Evolutionary conservation across 2,113 vertebrate species (phyloP).

Genomic region (Empidonax alnorum): DNA sequence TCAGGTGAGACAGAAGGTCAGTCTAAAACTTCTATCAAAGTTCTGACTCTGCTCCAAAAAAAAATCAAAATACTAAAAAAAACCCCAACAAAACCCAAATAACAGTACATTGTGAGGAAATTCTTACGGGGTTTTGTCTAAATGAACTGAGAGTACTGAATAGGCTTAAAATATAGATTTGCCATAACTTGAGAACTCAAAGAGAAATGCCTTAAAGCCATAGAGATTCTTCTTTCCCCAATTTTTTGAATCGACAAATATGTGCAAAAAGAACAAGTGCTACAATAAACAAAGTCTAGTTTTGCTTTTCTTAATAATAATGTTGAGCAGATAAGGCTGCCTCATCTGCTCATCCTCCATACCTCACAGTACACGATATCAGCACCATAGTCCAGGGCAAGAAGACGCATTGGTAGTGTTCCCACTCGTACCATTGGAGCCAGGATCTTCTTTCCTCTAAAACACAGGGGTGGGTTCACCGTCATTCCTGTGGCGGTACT

Average conservation of each 20-base stretch:
- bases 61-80: background rate
- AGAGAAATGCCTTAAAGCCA: background rate
- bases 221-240: background rate
- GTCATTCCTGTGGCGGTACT: slow-evolving; percentile 48
- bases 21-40: background rate
- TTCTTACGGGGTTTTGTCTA: background rate
- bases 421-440: slow-evolving; percentile 97
- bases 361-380: slow-evolving; percentile 98
- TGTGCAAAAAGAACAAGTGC: background rate
- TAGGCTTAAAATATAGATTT: background rate
- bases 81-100: background rate
- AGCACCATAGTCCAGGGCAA: slow-evolving; percentile 94
- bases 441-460: slow-evolving; percentile 83
- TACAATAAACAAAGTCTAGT: background rate
- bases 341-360: background rate
- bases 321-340: accelerated
- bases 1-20: background rate
- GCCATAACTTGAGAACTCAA: background rate
- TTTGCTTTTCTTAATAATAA: background rate
- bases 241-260: background rate
- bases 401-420: slow-evolving; percentile 92
- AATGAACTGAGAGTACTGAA: background rate
- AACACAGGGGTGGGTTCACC: slow-evolving; percentile 77
- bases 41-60: background rate
- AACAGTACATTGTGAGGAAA: background rate